Conservation (phyloP, 2,888 invertebrate genomes). For the Sarcophaga subvicina region DNA sequence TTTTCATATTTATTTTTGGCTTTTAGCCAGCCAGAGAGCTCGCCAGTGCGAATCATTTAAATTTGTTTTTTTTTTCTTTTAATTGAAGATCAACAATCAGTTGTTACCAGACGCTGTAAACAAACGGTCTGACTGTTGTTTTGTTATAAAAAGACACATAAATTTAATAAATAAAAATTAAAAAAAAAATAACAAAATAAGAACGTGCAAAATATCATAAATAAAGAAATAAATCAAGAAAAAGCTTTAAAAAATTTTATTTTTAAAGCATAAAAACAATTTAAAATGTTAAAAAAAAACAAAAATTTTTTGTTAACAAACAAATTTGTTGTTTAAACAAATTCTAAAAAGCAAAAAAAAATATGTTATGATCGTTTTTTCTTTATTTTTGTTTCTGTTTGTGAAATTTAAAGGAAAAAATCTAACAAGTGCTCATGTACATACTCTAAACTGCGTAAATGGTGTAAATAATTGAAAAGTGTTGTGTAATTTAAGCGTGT, state of each 20-base stretch:
- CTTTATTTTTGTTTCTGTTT: background rate
- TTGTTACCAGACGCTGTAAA: slow-evolving; percentile 55
- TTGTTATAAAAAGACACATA: slow-evolving; percentile 17
- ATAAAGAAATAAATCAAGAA: background rate
- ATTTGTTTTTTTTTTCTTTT: slow-evolving; percentile 1
- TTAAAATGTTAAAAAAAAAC: background rate
- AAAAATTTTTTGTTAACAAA: background rate
- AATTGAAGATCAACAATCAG: slow-evolving; percentile 63
- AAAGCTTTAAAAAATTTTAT: slow-evolving; percentile 10
- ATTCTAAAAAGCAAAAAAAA: background rate
- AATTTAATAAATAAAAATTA: background rate
- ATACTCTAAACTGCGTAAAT: background rate
- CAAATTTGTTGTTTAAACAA: too few relatives aligned
- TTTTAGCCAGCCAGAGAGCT: slow-evolving; percentile 28
- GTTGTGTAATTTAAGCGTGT: background rate
- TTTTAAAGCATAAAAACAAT: background rate
- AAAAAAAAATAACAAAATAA: slow-evolving; percentile 11
- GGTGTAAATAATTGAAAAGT: background rate
- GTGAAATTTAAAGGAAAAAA: background rate
- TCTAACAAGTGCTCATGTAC: background rate
- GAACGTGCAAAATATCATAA: background rate
- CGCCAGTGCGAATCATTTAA: slow-evolving; percentile 27
- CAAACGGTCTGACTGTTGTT: slow-evolving; percentile 20
- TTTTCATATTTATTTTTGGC: slow-evolving; percentile 33
- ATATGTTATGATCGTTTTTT: too few relatives aligned